phyloP scores from a whole-genome alignment of 2,888 invertebrate genomes.

The Halictus ligatus region DNA sequence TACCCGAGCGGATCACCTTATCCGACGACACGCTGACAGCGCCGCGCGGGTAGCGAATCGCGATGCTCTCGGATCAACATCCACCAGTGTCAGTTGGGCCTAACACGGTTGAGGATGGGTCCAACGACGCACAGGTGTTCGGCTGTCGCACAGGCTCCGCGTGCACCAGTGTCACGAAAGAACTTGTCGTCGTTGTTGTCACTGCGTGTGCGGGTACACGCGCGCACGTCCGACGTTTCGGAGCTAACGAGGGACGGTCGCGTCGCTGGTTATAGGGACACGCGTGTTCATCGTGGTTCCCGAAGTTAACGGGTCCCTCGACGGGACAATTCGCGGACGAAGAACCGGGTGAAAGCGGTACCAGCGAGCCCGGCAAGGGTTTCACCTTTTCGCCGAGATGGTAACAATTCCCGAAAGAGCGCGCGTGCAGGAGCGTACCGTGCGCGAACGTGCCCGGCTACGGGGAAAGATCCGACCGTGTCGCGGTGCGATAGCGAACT shows the following conservation, averaged over 20 bases:
- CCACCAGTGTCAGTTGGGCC: background rate
- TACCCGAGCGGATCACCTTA: background rate
- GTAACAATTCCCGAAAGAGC: background rate
- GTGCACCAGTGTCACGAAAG: background rate
- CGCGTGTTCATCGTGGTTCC: background rate
- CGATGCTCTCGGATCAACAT: background rate
- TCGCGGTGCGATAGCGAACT: conserved; percentile 81
- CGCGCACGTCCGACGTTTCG: background rate
- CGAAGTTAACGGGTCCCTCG: background rate
- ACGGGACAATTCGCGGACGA: background rate
- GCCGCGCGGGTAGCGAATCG: background rate
- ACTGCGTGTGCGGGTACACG: background rate
- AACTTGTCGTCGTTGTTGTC: background rate
- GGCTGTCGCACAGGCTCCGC: background rate
- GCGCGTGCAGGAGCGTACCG: conserved; percentile 40
- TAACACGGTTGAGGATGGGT: background rate
- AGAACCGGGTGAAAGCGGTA: background rate
- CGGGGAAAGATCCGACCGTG: conserved; percentile 70
- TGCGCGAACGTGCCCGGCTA: conserved; percentile 14
- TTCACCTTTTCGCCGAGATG: background rate
- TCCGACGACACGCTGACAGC: background rate
- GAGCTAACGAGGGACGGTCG: background rate
- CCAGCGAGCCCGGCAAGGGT: background rate
- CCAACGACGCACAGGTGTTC: too few relatives aligned
- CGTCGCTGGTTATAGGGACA: background rate